Evolutionary conservation across 2,797 vertebrate genomes (phyloP), one percentile per base, ranked within the genome.

Genomic region (Emydoidea blandingii): DNA sequence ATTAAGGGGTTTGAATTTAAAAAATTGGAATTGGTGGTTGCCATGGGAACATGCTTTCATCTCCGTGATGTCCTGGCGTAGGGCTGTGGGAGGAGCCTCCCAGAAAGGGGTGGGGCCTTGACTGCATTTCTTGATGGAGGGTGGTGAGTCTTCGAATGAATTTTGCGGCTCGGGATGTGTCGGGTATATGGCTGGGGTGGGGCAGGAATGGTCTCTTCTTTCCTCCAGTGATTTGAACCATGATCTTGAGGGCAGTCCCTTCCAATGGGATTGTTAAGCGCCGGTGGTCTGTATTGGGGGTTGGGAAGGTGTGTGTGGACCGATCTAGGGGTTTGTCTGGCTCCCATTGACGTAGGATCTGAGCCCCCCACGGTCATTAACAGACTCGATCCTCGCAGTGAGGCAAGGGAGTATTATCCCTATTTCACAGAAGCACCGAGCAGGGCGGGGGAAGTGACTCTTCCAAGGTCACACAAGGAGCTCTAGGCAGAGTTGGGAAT

Each of bases 241-340:
- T 31, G n/a, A 3, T 21, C 19, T 37, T n/a, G 65, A 37, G n/a
- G 65, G n/a, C n/a, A 18, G n/a, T 68, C 2, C n/a, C 10, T 68
- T 37, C 65, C 18, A 23, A 3, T 37, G 65, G n/a, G 65, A 37
- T 68, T 68, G 65, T 37, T 37, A 37, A 23, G 37, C 8, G 5
- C 19, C 1, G 19, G 62, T 68, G 29, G 21, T 21, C 29, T 31
- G 29, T 57, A 29, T 57, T 27, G 57, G 29, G 34, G 65, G 65
- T 2, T 37, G 65, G 65, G 65, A 23, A 37, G 65, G 4, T 5
- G 19, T 6, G 5, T 10, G 65, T 16, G 65, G 65, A 10, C n/a
- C 3, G 5, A 6, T 37, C 18, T 21, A 23, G n/a, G 34, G 19
- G n/a, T 5, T 37, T 68, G n/a, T 23, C 0, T 37, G 65, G n/a